These are phyloP conservation scores for Nephrotoma flavescens DNA, from an alignment of 2,888 invertebrate species.

Conservation along the genomic window DNA sequence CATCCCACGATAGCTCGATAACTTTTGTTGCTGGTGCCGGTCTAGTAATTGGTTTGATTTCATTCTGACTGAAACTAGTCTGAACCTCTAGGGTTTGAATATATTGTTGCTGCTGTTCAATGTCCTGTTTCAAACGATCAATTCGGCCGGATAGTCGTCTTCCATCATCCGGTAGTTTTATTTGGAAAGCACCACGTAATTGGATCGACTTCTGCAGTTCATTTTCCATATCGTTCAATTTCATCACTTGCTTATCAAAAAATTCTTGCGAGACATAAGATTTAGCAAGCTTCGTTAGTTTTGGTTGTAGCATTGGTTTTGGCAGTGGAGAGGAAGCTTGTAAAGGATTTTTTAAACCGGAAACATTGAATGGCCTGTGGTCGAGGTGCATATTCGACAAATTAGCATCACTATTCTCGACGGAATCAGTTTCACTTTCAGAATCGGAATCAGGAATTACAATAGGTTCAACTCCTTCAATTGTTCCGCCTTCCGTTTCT, in stretches of 20 bases:
- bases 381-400: background rate
- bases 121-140: slow-evolving; percentile 30
- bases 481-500: background rate
- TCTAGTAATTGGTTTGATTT: slow-evolving; percentile 2
- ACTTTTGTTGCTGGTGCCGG: background rate
- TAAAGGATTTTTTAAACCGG: background rate
- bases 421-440: background rate
- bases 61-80: slow-evolving; percentile 16
- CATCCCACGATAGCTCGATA: slow-evolving; percentile 21
- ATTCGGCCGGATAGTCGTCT: slow-evolving; percentile 37
- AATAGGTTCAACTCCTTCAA: background rate
- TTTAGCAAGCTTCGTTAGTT: background rate
- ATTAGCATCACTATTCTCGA: background rate
- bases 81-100: slow-evolving; percentile 36
- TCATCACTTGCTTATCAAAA: slow-evolving; percentile 33
- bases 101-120: slow-evolving; percentile 34
- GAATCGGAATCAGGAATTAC: background rate
- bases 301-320: background rate
- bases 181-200: slow-evolving; percentile 20
- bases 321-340: background rate
- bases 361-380: background rate
- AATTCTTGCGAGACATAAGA: slow-evolving; percentile 18
- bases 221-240: slow-evolving; percentile 31
- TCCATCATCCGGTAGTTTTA: slow-evolving; percentile 38
- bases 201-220: slow-evolving; percentile 30